Percentiles rank a stretch among this genome's conserved stretches.
phyloP scores from a whole-genome alignment of 2,888 invertebrate genomes.

The Drosophila fulvimacula region DNA sequence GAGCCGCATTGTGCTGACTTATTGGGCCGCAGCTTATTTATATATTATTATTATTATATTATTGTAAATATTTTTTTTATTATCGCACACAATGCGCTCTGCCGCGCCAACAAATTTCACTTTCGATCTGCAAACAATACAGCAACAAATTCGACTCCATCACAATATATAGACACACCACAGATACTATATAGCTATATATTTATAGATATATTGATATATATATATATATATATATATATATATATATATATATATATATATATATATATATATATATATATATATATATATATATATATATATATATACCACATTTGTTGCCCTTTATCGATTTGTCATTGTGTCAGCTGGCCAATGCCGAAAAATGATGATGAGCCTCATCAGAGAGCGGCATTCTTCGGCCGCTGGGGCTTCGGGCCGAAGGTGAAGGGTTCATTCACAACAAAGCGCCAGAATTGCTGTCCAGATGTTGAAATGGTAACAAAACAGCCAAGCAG shows the following conservation, averaged over 20 bases:
- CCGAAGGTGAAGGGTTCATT: conserved; percentile 61
- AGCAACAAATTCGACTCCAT: conserved; percentile 19
- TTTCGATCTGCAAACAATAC: conserved; percentile 56
- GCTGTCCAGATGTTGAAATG: conserved; percentile 50
- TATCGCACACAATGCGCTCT: conserved; percentile 42
- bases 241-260: conserved; percentile 19
- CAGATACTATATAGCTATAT: conserved; percentile 1
- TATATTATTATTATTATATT: conserved; percentile 40
- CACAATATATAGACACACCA: too few relatives aligned
- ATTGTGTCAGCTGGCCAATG: conserved; percentile 39
- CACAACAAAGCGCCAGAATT: conserved; percentile 47
- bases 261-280: conserved; percentile 5
- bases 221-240: conserved; percentile 18
- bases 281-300: not conserved
- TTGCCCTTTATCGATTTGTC: conserved; percentile 60
- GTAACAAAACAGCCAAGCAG: conserved; percentile 47
- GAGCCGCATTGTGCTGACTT: conserved; percentile 65
- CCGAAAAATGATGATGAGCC: conserved; percentile 53
- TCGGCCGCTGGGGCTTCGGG: not conserved
- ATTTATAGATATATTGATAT: too few relatives aligned
- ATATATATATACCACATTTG: conserved; percentile 41
- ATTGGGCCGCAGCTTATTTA: conserved; percentile 69
- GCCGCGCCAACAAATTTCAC: conserved; percentile 55
- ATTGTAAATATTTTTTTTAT: conserved; percentile 21
- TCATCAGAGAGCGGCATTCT: conserved; percentile 30